Base-by-base conservation (phyloP, 2,113 vertebrate species). In the Anthoscopus minutus region DNA sequence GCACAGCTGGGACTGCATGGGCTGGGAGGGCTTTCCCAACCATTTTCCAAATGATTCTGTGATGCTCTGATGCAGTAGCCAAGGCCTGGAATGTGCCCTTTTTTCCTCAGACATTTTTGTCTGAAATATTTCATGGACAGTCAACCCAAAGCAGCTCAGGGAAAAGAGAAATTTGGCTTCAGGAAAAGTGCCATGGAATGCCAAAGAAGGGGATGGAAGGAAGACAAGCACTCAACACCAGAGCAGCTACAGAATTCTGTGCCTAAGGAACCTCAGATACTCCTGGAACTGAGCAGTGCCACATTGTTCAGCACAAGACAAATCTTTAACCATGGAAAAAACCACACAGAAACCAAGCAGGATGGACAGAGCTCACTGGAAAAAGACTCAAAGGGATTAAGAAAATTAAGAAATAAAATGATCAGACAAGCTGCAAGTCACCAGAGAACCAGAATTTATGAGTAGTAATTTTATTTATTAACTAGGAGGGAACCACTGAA, bases 1-100 rank as follows among this genome's bases (percentile, higher is more conserved):
- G 14, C 71, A 57, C 40, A 40, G 70, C 5, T 16, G 3, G 60
- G 6, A 2, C n/a, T 38, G 0, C 0, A 0, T 9, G 72, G 1
- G 1, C 24, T 31, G 0, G 38, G 15, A 56, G 24, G 4, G 6
- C 6, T 40, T 56, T 35, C 0, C 57, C 76, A 79, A 4, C 19
- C n/a, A 11, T 62, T 79, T 40, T 3, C 48, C 65, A 62, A 35
- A 35, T 3, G 5, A 27, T 56, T 80, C 50, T 31, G 35, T 25
- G 42, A 12, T 35, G 31, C 57, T 21, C 47, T 62, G 64, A 40
- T 14, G 10, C 73, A 54, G 30, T 65, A 79, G 56, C 64, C 56
- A 54, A 54, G n/a, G 57, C 20, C 35, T 54, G 48, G 56, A 51
- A 54, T 2, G 28, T 3, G 13, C 7, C n/a, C 23, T 30, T 58